A percentile compares a stretch with the other conserved stretches of the same genome.
Conservation (phyloP, 2,797 vertebrate species). For the Neosilurus hyrtlii region DNA sequence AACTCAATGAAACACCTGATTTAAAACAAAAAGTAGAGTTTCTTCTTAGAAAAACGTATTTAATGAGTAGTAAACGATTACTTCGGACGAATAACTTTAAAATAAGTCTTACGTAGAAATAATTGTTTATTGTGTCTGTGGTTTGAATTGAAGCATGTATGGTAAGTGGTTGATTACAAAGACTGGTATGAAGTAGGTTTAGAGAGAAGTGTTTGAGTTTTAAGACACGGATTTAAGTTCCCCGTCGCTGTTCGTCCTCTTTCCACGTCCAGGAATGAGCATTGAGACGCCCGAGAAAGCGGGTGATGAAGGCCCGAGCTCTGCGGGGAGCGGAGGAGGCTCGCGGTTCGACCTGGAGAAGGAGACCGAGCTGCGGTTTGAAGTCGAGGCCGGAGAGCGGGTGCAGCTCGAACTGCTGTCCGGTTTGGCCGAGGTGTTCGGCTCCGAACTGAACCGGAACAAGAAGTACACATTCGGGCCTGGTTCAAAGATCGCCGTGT, state of each 20-base stretch:
- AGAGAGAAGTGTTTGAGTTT: not conserved
- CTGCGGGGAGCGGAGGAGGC: slow-evolving; percentile 60
- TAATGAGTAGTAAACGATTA: not conserved
- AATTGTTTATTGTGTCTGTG: not conserved
- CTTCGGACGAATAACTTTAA: not conserved
- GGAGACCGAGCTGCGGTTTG: slow-evolving; percentile 94
- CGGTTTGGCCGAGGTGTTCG: slow-evolving; percentile 92
- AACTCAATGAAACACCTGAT: not conserved
- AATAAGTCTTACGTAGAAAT: not conserved
- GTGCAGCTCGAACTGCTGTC: slow-evolving; percentile 88
- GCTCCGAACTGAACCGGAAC: slow-evolving; percentile 93
- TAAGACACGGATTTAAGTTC: not conserved
- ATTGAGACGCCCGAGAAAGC: slow-evolving; percentile 69
- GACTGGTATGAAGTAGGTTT: not conserved
- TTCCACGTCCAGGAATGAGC: slow-evolving; percentile 64
- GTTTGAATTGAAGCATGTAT: not conserved
- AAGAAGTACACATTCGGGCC: slow-evolving; percentile 94
- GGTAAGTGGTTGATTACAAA: not conserved
- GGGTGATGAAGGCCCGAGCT: slow-evolving; percentile 62
- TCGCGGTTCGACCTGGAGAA: slow-evolving; percentile 87
- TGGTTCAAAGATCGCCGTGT: slow-evolving; percentile 93
- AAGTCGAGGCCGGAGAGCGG: slow-evolving; percentile 88
- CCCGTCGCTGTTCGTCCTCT: not conserved
- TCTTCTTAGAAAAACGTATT: not conserved
- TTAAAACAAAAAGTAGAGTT: not conserved